These are phyloP conservation scores for Myotis findleyi DNA, from an alignment of 2,797 vertebrate genomes.

Conservation along the genomic window DNA sequence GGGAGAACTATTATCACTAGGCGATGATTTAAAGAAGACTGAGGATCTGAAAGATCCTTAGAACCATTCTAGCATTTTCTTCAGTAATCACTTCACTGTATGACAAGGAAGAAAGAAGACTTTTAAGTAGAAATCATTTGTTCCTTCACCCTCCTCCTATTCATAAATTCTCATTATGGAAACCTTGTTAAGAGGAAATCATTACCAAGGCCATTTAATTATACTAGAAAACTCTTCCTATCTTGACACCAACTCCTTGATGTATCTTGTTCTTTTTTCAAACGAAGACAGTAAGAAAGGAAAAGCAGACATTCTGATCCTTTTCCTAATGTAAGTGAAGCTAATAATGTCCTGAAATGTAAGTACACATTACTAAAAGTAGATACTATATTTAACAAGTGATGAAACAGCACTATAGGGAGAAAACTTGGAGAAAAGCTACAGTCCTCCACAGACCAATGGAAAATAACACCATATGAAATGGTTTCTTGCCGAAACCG, in stretches of 20 bases:
- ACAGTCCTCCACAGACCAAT: background rate
- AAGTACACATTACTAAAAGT: constrained; percentile 47
- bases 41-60: background rate
- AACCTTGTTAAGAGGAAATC: background rate
- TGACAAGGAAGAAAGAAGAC: background rate
- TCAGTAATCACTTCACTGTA: constrained; percentile 4
- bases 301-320: background rate
- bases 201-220: background rate
- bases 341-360: constrained; percentile 25
- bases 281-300: background rate
- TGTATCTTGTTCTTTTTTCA: background rate
- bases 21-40: background rate
- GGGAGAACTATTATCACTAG: background rate
- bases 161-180: background rate
- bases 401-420: background rate
- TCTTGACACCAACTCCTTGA: background rate
- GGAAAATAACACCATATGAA: background rate
- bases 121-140: background rate
- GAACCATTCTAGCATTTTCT: background rate
- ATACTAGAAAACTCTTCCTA: background rate
- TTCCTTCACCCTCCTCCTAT: background rate
- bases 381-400: background rate
- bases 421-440: background rate
- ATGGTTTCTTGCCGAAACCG: background rate
- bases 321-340: constrained; percentile 27